Conservation (phyloP, 2,113 vertebrate species). For the Urocynchramus pylzowi region DNA sequence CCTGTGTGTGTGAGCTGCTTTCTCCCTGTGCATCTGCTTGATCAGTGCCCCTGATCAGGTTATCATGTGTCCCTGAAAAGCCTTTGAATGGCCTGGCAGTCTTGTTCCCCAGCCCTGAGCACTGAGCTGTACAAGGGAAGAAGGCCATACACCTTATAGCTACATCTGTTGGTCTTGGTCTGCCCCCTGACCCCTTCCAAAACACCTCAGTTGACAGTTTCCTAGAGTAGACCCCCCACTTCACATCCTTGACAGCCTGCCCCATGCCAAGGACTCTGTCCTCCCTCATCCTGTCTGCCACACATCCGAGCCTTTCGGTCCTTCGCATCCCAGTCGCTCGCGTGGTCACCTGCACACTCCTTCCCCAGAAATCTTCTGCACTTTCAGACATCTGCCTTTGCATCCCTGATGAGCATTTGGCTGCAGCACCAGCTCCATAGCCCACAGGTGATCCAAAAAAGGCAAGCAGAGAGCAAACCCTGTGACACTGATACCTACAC, state of each 20-base stretch:
- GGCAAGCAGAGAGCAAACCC: not conserved
- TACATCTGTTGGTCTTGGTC: not conserved
- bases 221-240: fast-evolving
- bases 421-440: not conserved
- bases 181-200: not conserved
- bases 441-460: not conserved
- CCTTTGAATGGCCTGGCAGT: not conserved
- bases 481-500: not conserved
- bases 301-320: fast-evolving
- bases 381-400: not conserved
- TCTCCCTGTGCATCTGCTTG: not conserved
- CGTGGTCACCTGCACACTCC: fast-evolving
- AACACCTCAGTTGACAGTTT: not conserved
- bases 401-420: not conserved
- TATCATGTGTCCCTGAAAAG: not conserved
- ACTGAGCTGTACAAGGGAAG: not conserved
- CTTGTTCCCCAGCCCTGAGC: not conserved
- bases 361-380: not conserved
- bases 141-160: not conserved
- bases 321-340: fast-evolving
- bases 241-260: not conserved
- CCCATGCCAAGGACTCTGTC: not conserved
- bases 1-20: fast-evolving
- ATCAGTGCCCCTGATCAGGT: not conserved
- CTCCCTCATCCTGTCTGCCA: not conserved